These are phyloP conservation scores for Numenius phaeopus DNA, from an alignment of 2,797 vertebrate species.

Conservation along the genomic window DNA sequence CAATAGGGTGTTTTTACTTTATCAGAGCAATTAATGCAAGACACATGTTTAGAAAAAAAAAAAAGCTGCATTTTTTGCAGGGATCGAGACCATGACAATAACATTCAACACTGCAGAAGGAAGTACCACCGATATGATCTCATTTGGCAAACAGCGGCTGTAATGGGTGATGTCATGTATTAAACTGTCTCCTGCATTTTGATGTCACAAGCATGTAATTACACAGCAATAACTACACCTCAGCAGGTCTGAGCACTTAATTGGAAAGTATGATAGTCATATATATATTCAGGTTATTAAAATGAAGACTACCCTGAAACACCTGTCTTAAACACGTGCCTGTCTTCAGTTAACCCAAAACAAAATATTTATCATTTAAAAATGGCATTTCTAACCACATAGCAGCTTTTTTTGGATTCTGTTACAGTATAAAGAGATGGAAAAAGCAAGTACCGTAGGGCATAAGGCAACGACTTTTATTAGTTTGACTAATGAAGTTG, in stretches of 20 bases:
- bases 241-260: neutral
- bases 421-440: neutral
- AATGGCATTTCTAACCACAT: neutral
- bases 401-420: neutral
- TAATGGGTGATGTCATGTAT: neutral
- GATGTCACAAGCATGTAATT: constrained; percentile 21
- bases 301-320: constrained; percentile 46
- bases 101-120: neutral
- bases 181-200: neutral
- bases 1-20: neutral
- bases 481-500: neutral
- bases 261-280: neutral
- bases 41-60: neutral
- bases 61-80: neutral
- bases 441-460: neutral
- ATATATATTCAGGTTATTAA: neutral
- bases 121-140: neutral
- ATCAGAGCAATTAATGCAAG: neutral
- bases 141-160: neutral
- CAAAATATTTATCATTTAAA: neutral
- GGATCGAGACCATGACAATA: neutral
- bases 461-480: neutral
- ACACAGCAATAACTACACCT: neutral
- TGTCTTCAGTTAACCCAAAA: neutral
- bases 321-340: neutral